A percentile compares a stretch with the other conserved stretches of the same genome.
These are phyloP conservation scores for Lathamus discolor DNA, from an alignment of 2,113 vertebrate species.

Conservation along the genomic window DNA sequence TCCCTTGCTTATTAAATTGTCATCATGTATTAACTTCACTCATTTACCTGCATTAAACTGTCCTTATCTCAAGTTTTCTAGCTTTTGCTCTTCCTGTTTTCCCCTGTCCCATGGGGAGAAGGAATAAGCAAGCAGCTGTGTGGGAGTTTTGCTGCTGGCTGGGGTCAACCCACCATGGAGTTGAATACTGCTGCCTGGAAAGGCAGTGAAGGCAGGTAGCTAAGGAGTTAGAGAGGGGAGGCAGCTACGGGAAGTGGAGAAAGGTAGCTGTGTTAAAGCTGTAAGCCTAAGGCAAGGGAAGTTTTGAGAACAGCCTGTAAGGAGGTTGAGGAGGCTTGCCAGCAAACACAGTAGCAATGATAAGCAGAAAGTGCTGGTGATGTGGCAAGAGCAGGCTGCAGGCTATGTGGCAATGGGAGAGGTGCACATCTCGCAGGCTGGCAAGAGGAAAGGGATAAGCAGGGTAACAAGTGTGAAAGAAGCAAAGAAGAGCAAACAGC, in stretches of 20 bases:
- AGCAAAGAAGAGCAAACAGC: not conserved
- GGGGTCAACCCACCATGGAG: not conserved
- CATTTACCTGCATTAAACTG: not conserved
- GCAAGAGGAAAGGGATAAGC: not conserved
- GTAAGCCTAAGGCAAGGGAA: not conserved
- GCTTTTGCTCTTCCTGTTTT: not conserved
- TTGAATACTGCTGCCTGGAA: not conserved
- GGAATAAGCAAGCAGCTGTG: not conserved
- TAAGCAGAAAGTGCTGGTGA: not conserved
- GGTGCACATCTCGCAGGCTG: not conserved
- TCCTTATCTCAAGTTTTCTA: not conserved
- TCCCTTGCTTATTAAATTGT: not conserved
- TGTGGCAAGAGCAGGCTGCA: not conserved
- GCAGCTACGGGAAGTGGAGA: not conserved
- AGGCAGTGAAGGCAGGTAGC: not conserved
- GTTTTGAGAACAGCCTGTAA: not conserved
- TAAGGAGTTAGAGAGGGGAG: fast-evolving
- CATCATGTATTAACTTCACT: not conserved
- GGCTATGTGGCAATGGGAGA: not conserved
- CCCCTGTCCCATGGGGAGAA: not conserved
- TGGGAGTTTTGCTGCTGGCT: not conserved
- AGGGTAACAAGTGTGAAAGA: not conserved
- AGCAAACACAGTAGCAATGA: not conserved
- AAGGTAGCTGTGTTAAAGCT: not conserved
- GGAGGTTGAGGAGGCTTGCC: not conserved